phyloP scores from a whole-genome alignment of 2,113 vertebrate genomes.

The Nannobrachium achirus region DNA sequence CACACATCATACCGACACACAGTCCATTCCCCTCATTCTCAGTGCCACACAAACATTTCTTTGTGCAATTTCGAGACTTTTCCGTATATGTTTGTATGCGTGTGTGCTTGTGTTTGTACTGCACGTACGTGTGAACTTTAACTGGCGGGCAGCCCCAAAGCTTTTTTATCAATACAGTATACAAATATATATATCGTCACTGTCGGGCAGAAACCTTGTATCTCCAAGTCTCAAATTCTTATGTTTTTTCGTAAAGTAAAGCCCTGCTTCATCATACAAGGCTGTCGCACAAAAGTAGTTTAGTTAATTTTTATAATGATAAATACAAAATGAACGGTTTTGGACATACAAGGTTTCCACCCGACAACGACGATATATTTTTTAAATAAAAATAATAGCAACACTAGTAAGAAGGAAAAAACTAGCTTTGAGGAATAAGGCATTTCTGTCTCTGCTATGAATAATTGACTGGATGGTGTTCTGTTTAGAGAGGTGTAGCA shows the following conservation, averaged over 20 bases:
- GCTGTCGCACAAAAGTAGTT: too few species aligned
- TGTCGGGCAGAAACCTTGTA: too few species aligned
- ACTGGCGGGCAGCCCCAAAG: slow-evolving; percentile 44
- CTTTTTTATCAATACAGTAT: slow-evolving; percentile 22
- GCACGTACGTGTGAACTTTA: slow-evolving; percentile 10
- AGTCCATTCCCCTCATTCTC: slow-evolving; percentile 57
- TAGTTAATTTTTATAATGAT: too few species aligned
- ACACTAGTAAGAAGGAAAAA: slow-evolving; percentile 46
- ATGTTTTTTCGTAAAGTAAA: too few species aligned
- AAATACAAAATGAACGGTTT: too few species aligned
- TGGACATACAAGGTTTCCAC: too few species aligned
- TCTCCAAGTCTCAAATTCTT: too few species aligned
- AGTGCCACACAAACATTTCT: slow-evolving; percentile 47
- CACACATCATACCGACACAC: slow-evolving; percentile 51
- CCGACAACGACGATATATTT: too few species aligned
- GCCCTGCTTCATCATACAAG: too few species aligned
- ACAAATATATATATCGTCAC: too few species aligned
- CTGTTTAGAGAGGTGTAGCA: slow-evolving; percentile 46
- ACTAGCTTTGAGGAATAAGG: slow-evolving; percentile 49
- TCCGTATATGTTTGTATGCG: slow-evolving; percentile 42
- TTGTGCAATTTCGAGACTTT: slow-evolving; percentile 55
- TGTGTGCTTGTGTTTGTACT: slow-evolving; percentile 12
- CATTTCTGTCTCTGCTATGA: slow-evolving; percentile 53
- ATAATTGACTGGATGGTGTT: slow-evolving; percentile 60
- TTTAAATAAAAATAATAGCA: slow-evolving; percentile 61